A percentile compares a stretch with the other conserved stretches of the same genome.
Conservation (phyloP, 2,888 invertebrate species). For the Oegoconia quadripuncta region DNA sequence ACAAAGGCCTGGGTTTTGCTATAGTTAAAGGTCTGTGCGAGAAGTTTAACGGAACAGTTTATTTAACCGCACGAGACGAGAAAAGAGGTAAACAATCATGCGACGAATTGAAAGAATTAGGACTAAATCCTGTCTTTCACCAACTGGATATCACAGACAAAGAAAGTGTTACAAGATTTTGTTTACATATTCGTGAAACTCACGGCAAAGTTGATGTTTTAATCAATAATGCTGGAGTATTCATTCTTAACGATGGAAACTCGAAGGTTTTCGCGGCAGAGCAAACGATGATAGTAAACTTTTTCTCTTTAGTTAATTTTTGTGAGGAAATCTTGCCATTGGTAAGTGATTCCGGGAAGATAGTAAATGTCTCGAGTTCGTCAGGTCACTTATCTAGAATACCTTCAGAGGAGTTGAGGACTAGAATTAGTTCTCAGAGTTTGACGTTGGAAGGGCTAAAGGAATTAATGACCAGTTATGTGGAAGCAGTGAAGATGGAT, state of each 20-base stretch:
- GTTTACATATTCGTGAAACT: constrained; percentile 70
- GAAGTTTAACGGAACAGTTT: constrained; percentile 82
- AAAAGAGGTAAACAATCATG: constrained; percentile 79
- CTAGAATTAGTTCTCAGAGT: constrained; percentile 62
- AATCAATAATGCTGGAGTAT: constrained; percentile 85
- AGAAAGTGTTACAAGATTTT: constrained; percentile 77
- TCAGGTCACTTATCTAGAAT: constrained; percentile 82
- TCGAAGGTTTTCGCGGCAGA: constrained; percentile 48
- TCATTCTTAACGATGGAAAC: constrained; percentile 59
- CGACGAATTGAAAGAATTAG: constrained; percentile 69
- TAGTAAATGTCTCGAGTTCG: constrained; percentile 87
- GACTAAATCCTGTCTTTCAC: constrained; percentile 77
- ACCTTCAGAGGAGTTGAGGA: constrained; percentile 71
- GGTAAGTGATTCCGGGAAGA: constrained; percentile 81
- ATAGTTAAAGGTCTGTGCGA: constrained; percentile 83
- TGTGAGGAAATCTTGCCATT: constrained; percentile 83
- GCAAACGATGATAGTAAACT: constrained; percentile 56
- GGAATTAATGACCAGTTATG: constrained; percentile 80
- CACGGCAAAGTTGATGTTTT: constrained; percentile 83
- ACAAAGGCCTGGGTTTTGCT: constrained; percentile 85
- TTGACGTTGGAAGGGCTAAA: constrained; percentile 78
- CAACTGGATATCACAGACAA: constrained; percentile 83
- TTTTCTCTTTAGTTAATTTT: constrained; percentile 53
- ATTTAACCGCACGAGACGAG: constrained; percentile 83
- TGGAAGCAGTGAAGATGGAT: constrained; percentile 69